Percentiles rank a stretch among this genome's conserved stretches.
Conservation (phyloP, 2,888 invertebrate species). For the Microplitis deprimator region DNA sequence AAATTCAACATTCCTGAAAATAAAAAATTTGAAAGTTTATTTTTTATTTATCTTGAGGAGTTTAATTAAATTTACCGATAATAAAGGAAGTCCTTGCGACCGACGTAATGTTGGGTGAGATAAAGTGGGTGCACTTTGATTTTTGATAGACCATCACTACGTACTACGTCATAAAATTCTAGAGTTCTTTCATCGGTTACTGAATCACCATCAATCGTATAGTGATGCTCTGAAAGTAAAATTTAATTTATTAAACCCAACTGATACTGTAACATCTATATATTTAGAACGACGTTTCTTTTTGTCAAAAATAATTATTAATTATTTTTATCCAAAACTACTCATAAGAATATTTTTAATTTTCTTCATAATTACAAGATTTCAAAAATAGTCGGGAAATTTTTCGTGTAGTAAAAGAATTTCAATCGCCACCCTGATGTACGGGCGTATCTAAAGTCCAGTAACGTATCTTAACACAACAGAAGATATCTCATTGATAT, state of each 20-base stretch:
- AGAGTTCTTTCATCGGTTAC: slow-evolving; percentile 69
- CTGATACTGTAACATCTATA: too few relatives aligned
- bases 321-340: too few relatives aligned
- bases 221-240: slow-evolving; percentile 69
- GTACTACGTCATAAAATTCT: slow-evolving; percentile 75
- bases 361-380: neutral
- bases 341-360: neutral
- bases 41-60: neutral
- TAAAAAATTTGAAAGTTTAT: neutral
- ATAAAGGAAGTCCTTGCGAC: slow-evolving; percentile 73
- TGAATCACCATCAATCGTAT: slow-evolving; percentile 57
- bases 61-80: slow-evolving; percentile 53
- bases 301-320: too few relatives aligned
- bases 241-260: neutral
- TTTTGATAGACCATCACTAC: slow-evolving; percentile 80
- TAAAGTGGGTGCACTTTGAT: slow-evolving; percentile 74
- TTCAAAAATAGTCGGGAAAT: neutral
- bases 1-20: slow-evolving; percentile 68
- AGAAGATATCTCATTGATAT: too few relatives aligned
- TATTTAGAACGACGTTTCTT: too few relatives aligned
- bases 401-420: too few relatives aligned
- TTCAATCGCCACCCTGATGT: too few relatives aligned
- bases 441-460: too few relatives aligned
- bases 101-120: slow-evolving; percentile 75
- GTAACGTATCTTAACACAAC: too few relatives aligned